Base-by-base conservation (phyloP, 92 coral and sea anemone genomes). In the Palythoa grandis region DNA sequence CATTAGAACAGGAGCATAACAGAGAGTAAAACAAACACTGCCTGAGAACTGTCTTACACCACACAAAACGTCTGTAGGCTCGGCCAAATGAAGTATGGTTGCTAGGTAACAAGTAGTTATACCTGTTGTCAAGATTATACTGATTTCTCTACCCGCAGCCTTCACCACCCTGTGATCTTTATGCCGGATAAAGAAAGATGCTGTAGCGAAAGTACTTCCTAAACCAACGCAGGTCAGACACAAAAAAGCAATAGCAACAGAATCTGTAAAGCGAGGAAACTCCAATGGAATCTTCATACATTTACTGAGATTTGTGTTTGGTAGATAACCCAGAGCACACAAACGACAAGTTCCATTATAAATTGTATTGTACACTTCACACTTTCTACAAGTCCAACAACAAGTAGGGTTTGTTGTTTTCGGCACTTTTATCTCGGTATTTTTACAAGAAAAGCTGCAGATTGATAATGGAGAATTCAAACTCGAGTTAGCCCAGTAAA, bases 1-100 rank as follows among this genome's bases (percentile, higher is more conserved):
- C 93, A 96, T 89, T 39, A 96, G 86, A 29, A 96, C 88, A 1
- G 99, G 99, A 1, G 99, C 99, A 89, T 96, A 96, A 75, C 98
- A 96, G 72, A 86, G 67, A 3, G 95, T 92, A 79, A 91, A 89
- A 70, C 95, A 95, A 10, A 94, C 92, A 1, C 98, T 92, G 11
- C 92, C 92, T 0, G 79, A 38, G 70, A 95, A 95, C 57, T 98
- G 90, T 22, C 85, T 72, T 39, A 92, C 58, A 17, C 88, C 82
- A 56, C 99, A 97, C 9, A 91, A 58, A 11, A 82, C 77, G 13
- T 79, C 70, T 19, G 87, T 77, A 19, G 99, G 99, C 82, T 93
- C 84, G 5, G 83, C 72, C 61, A 95, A 87, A 71, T 82, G 74
- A 11, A 92, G 39, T 47, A 93, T 70, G 14, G 95, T 90, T 11